phyloP scores from a whole-genome alignment of 2,113 vertebrate genomes.

The Podilymbus podiceps region DNA sequence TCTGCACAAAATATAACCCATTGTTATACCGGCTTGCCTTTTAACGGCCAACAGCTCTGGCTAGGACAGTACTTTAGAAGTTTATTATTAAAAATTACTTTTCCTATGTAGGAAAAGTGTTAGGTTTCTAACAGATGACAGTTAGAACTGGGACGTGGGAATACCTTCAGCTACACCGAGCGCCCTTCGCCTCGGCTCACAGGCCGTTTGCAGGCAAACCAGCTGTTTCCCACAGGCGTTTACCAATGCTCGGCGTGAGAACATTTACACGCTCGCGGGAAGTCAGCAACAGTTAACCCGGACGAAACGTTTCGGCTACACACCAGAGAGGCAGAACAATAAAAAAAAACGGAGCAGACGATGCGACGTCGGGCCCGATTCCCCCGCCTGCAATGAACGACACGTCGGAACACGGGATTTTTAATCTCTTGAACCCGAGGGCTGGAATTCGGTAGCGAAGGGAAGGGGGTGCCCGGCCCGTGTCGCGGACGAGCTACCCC shows the following conservation, averaged over 20 bases:
- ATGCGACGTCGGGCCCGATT: too few species aligned
- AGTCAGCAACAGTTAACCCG: background rate
- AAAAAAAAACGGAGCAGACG: background rate
- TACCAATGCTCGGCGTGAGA: background rate
- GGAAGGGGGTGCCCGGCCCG: too few species aligned
- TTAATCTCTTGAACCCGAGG: too few species aligned
- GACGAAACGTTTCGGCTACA: background rate
- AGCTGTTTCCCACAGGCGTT: background rate
- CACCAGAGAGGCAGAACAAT: background rate
- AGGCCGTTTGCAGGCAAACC: background rate
- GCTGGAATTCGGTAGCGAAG: too few species aligned
- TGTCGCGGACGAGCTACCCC: too few species aligned
- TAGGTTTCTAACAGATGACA: background rate
- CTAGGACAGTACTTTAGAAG: background rate
- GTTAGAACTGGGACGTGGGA: rapidly evolving
- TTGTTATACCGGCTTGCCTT: background rate
- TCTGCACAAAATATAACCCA: background rate
- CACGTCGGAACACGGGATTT: too few species aligned
- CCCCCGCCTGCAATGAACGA: too few species aligned
- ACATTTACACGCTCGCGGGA: background rate
- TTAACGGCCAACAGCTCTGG: background rate
- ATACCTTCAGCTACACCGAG: background rate
- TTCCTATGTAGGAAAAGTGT: background rate
- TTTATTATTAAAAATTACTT: background rate
- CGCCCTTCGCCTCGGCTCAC: background rate